Percentiles rank a stretch among this genome's conserved stretches.
Evolutionary conservation across 2,797 vertebrate genomes (phyloP).

Genomic region (Gouania willdenowi): DNA sequence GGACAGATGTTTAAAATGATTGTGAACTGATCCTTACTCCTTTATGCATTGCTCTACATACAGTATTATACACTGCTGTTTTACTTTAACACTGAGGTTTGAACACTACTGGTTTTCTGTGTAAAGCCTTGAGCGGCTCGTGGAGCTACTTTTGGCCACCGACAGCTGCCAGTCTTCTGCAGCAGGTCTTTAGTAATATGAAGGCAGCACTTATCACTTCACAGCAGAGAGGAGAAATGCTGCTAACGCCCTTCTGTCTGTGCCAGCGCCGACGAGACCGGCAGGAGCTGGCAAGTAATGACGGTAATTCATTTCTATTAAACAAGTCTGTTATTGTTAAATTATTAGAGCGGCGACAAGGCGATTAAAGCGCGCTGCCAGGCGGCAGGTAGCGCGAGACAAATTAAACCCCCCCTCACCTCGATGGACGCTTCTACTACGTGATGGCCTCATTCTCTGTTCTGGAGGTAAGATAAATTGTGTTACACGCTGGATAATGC

Average conservation of each 20-base stretch:
- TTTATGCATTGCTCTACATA: too few relatives aligned
- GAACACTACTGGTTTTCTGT: too few relatives aligned
- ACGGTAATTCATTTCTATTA: constrained; percentile 67
- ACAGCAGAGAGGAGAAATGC: constrained; percentile 13
- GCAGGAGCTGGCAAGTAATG: constrained; percentile 52
- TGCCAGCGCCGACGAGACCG: constrained; percentile 36
- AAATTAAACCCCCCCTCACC: constrained; percentile 52
- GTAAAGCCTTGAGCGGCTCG: too few relatives aligned
- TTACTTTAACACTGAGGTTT: too few relatives aligned
- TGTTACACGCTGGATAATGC: background rate
- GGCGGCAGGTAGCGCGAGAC: constrained; percentile 36
- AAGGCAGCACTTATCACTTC: constrained; percentile 34
- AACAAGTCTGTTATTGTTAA: constrained; percentile 60
- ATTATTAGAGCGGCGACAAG: constrained; percentile 48
- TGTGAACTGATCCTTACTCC: too few relatives aligned
- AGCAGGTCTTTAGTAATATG: constrained; percentile 6
- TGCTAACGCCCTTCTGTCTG: constrained; percentile 12
- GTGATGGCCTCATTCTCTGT: background rate
- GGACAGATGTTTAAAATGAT: too few relatives aligned
- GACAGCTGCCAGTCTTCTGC: constrained; percentile 17
- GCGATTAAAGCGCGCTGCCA: constrained; percentile 51
- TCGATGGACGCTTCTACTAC: constrained; percentile 2
- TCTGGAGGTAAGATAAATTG: background rate
- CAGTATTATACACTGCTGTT: too few relatives aligned
- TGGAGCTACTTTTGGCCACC: background rate